Evolutionary conservation across 2,888 invertebrate species (phyloP).

Genomic region (Himalopsyche tibetana): DNA sequence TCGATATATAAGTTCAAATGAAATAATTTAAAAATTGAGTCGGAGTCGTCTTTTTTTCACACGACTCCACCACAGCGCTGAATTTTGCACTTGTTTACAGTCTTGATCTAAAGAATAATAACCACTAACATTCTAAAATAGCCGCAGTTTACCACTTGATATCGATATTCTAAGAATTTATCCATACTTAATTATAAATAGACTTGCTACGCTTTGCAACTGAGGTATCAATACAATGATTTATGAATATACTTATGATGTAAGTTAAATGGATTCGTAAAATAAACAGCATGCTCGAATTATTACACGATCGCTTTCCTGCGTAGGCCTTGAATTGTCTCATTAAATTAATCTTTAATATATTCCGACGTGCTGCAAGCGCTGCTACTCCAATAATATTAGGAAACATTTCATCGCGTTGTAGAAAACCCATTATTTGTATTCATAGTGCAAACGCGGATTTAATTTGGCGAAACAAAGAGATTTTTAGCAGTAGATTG

Average conservation of each 20-base stretch:
- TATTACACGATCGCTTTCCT: background rate
- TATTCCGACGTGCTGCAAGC: slow-evolving; percentile 5
- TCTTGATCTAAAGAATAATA: too few species aligned
- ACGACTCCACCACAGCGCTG: too few species aligned
- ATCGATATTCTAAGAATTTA: too few species aligned
- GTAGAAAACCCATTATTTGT: slow-evolving; percentile 19
- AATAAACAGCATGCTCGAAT: background rate
- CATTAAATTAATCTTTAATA: slow-evolving; percentile 2
- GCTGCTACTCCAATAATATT: slow-evolving; percentile 32
- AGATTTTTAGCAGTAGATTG: slow-evolving; percentile 26
- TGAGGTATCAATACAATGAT: too few species aligned
- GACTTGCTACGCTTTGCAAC: too few species aligned
- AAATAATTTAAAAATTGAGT: too few species aligned
- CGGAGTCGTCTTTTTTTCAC: too few species aligned
- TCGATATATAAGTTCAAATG: too few species aligned
- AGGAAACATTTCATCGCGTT: slow-evolving; percentile 40
- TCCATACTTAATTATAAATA: too few species aligned
- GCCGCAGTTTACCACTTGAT: too few species aligned
- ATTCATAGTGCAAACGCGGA: slow-evolving; percentile 11
- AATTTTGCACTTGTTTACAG: too few species aligned
- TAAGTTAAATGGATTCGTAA: background rate
- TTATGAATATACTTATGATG: background rate
- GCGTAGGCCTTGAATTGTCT: slow-evolving; percentile 21
- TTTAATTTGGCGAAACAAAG: slow-evolving; percentile 34
- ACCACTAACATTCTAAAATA: too few species aligned